A percentile compares a stretch with the other conserved stretches of the same genome.
Evolutionary conservation across 2,888 invertebrate species (phyloP).

Genomic region (Epinotia brunnichana): DNA sequence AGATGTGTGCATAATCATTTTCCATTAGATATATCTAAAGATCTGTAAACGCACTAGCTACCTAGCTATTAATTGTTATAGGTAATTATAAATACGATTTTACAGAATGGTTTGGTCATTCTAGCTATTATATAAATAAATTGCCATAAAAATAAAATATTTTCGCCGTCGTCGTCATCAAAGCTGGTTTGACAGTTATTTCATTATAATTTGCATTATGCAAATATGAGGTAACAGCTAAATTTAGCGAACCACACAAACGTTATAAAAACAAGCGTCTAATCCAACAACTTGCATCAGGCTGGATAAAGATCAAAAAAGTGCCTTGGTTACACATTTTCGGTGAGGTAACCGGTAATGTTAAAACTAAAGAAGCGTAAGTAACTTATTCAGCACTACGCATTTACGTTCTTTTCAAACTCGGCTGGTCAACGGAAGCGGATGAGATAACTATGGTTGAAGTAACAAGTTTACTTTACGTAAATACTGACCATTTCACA

Average conservation of each 20-base stretch:
- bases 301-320: conserved; percentile 31
- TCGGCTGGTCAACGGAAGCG: conserved; percentile 55
- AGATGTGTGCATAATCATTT: background rate
- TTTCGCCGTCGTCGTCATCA: background rate
- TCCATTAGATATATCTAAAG: background rate
- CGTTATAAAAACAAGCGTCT: conserved; percentile 15
- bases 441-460: conserved; percentile 62
- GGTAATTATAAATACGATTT: background rate
- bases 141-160: conserved; percentile 4
- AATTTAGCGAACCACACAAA: conserved; percentile 12
- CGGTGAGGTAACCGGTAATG: conserved; percentile 64
- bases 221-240: conserved; percentile 12
- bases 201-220: background rate
- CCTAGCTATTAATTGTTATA: background rate
- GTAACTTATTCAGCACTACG: background rate
- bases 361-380: background rate
- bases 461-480: conserved; percentile 56
- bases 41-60: background rate
- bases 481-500: conserved; percentile 59
- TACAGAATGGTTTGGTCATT: background rate
- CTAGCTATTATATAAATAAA: background rate
- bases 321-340: conserved; percentile 48
- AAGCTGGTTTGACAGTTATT: conserved; percentile 3
- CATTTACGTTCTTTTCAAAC: conserved; percentile 11
- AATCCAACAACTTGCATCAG: conserved; percentile 24